Percentiles rank a stretch among this genome's conserved stretches.
phyloP scores from a whole-genome alignment of 2,797 vertebrate species.

The Microctenopoma stevenorrisi region DNA sequence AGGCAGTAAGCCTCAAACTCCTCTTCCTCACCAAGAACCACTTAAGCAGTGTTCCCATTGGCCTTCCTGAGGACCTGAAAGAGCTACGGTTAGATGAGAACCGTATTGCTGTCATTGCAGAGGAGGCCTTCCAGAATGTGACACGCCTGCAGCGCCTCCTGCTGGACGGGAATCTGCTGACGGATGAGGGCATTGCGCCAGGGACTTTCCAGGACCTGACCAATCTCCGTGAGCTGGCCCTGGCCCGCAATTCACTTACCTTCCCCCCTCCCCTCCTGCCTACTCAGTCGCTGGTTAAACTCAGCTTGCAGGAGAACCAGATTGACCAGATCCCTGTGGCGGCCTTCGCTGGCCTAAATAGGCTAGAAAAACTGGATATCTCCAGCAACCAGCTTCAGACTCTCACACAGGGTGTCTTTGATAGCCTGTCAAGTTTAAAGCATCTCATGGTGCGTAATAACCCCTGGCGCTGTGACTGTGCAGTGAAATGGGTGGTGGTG shows the following conservation, averaged over 20 bases:
- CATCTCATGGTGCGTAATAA: slow-evolving; percentile 94
- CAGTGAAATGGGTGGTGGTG: slow-evolving; percentile 95
- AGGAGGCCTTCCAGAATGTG: slow-evolving; percentile 95
- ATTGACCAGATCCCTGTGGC: slow-evolving; percentile 92
- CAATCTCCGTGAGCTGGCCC: slow-evolving; percentile 93
- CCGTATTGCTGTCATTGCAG: slow-evolving; percentile 93
- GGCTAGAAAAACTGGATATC: slow-evolving; percentile 93
- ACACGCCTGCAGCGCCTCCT: slow-evolving; percentile 93
- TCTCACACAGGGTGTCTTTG: slow-evolving; percentile 92
- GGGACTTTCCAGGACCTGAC: slow-evolving; percentile 93
- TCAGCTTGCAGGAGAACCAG: slow-evolving; percentile 97
- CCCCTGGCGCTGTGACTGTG: slow-evolving; percentile 95
- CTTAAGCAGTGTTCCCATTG: slow-evolving; percentile 95
- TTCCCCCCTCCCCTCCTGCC: slow-evolving; percentile 92
- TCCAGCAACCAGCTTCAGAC: slow-evolving; percentile 93
- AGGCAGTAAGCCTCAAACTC: slow-evolving; percentile 94
- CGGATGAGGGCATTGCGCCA: slow-evolving; percentile 92
- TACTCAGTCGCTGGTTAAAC: slow-evolving; percentile 88
- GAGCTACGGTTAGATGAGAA: slow-evolving; percentile 97
- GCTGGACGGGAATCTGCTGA: slow-evolving; percentile 95
- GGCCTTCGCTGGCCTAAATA: slow-evolving; percentile 89
- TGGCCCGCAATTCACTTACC: slow-evolving; percentile 94
- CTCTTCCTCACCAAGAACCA: slow-evolving; percentile 98
- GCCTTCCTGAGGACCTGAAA: slow-evolving; percentile 92
- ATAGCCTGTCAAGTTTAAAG: slow-evolving; percentile 89